Evolutionary conservation across 2,113 vertebrate species (phyloP).

Genomic region (Eublepharis macularius): DNA sequence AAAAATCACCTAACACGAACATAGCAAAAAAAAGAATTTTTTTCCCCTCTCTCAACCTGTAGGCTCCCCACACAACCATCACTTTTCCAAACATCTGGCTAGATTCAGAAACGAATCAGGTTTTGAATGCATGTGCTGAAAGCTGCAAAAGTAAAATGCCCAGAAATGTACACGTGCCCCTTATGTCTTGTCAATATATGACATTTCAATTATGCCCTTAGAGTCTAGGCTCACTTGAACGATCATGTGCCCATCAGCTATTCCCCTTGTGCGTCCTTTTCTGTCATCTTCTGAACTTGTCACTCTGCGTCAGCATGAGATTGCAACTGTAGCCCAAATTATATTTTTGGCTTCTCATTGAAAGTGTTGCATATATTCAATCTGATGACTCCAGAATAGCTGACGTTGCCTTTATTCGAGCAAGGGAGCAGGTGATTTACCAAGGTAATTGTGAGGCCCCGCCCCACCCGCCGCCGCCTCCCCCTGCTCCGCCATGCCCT

Average conservation of each 20-base stretch:
- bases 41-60: too few species aligned
- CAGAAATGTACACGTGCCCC: not conserved
- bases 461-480: too few species aligned
- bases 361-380: not conserved
- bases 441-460: too few species aligned
- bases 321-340: not conserved
- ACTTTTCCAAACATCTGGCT: not conserved
- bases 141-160: not conserved
- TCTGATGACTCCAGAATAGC: not conserved
- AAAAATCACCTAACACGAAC: too few species aligned
- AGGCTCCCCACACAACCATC: not conserved
- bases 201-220: not conserved
- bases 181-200: not conserved
- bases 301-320: not conserved
- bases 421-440: too few species aligned
- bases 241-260: not conserved
- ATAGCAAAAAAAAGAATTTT: too few species aligned
- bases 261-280: not conserved
- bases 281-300: slow-evolving; percentile 7
- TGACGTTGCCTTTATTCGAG: not conserved
- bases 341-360: not conserved
- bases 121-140: not conserved
- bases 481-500: too few species aligned
- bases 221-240: not conserved
- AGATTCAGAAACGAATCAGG: not conserved